Evolutionary conservation across 2,113 vertebrate species (phyloP).

Genomic region (Monarcha castaneiventris): DNA sequence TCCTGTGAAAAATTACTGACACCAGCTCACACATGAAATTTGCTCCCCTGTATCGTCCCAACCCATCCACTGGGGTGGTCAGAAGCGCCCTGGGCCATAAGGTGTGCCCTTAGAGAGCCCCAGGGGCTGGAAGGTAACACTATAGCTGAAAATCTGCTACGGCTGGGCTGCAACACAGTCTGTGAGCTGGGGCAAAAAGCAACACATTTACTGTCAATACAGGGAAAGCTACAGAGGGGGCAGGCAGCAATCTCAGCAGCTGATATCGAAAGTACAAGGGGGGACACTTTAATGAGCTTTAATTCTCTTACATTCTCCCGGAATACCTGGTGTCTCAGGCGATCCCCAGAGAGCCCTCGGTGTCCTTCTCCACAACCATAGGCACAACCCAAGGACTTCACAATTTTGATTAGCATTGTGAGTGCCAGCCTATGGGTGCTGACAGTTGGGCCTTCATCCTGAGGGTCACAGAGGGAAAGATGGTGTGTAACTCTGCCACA

Average conservation of each 20-base stretch:
- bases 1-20: neutral
- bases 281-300: conserved; percentile 69
- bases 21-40: neutral
- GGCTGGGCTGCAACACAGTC: conserved; percentile 37
- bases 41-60: neutral
- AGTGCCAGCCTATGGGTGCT: conserved; percentile 92
- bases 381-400: conserved; percentile 96
- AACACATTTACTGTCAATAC: neutral
- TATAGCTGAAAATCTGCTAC: neutral
- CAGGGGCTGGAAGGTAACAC: neutral
- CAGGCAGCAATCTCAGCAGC: conserved; percentile 64
- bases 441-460: conserved; percentile 85
- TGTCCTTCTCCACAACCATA: conserved; percentile 99
- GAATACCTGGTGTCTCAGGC: conserved; percentile 95
- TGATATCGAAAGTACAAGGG: conserved; percentile 34
- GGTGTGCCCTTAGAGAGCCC: neutral
- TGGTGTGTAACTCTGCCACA: neutral
- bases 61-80: neutral
- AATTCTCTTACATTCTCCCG: conserved; percentile 77
- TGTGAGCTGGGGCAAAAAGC: neutral
- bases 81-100: neutral
- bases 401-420: conserved; percentile 98
- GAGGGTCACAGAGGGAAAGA: neutral
- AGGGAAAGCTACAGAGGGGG: conserved; percentile 46
- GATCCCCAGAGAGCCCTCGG: conserved; percentile 94